phyloP scores from a whole-genome alignment of 92 coral and sea anemone species.

The Parazoanthus atlanticus region DNA sequence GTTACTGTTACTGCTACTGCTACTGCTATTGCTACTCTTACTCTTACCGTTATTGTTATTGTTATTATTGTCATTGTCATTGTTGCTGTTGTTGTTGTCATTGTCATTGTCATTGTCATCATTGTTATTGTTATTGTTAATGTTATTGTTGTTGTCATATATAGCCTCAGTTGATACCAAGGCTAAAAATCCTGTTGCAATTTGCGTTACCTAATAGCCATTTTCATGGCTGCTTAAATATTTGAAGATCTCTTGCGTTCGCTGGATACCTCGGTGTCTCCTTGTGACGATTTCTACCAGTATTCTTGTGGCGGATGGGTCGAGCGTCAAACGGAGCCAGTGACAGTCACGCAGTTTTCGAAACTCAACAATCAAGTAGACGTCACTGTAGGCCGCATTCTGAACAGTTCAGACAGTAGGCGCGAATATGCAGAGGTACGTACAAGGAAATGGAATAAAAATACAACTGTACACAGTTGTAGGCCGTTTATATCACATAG shows the following conservation, averaged over 20 bases:
- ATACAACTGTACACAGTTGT: neutral
- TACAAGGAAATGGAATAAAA: neutral
- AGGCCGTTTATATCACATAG: neutral
- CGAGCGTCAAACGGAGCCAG: neutral
- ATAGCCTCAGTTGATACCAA: no score
- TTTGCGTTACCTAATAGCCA: no score
- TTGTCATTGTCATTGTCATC: no score
- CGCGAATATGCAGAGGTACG: conserved; percentile 30
- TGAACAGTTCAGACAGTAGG: conserved; percentile 30
- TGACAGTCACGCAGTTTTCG: conserved; percentile 15
- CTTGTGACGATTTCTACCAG: conserved; percentile 37
- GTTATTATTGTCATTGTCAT: neutral
- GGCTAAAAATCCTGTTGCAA: no score
- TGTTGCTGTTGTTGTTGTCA: no score
- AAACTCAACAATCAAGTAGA: conserved; percentile 26
- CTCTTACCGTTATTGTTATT: no score
- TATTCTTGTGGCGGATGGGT: conserved; percentile 38
- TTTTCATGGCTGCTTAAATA: neutral
- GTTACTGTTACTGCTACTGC: neutral
- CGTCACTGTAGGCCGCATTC: conserved; percentile 27
- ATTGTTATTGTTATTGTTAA: no score
- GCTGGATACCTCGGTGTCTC: conserved; percentile 35
- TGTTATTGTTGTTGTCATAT: no score
- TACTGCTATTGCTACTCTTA: neutral
- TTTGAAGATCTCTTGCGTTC: conserved; percentile 18